Evolutionary conservation across 2,113 vertebrate genomes (phyloP), one percentile per base, ranked within the genome.

Genomic region (Erythrolamprus reginae): DNA sequence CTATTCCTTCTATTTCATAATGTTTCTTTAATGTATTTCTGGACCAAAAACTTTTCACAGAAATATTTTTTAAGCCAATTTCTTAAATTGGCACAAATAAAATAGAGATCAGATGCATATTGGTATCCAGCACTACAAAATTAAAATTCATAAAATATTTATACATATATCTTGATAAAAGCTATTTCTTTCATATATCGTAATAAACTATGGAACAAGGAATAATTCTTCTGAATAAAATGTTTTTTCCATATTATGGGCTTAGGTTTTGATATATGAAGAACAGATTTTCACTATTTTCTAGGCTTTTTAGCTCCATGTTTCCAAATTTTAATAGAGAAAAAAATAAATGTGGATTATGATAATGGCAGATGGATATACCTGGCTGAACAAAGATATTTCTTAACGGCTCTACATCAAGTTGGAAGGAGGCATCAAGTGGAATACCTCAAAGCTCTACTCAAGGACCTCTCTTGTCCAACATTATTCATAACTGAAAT

Each of bases 31-130:
- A 88, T 58, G 3, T 12, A 88, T 94, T 90, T 93, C 87, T 92
- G 55, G 45, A 91, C 91, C 91, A 33, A 24, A 92, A 10, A 82
- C 82, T 6, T 50, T 84, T 84, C 28, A 83, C 53, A 92, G 26
- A 87, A 91, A 93, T 94, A 48, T n/a, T 70, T 1, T 89, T 82
- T 56, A 91, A 90, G 86, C 84, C 70, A 33, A 88, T 83, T 53
- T 48, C 87, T 2, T 0, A 47, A 6, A 84, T 82, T 84, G 48
- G 23, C 4, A 13, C 52, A 88, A 48, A 45, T 65, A 19, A 1
- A 24, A 82, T 55, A 45, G 42, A 90, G 86, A 88, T 84, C 48
- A 50, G 28, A 53, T 89, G 90, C 0, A 1, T 83, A 89, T 21
- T 24, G 48, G 92, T 88, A 89, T 48, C 70, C 53, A 87, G 4